Evolutionary conservation across 2,113 vertebrate species (phyloP).

Genomic region (Cyprinodon variegatus): DNA sequence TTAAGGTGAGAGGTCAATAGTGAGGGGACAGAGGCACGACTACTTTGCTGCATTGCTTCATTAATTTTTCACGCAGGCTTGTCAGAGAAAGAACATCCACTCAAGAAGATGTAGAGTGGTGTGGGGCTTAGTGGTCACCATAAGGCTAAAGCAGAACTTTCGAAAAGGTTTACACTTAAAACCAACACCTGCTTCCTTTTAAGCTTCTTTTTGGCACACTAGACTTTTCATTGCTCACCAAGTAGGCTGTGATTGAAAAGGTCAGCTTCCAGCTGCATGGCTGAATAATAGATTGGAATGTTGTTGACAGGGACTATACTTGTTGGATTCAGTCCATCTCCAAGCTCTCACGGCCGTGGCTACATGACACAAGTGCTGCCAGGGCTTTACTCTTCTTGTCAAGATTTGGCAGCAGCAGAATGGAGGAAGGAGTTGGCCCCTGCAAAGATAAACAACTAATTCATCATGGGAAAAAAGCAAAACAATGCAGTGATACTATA

Average conservation of each 20-base stretch:
- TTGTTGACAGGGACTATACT: slow-evolving; percentile 28
- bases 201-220: slow-evolving; percentile 11
- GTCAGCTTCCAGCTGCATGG: slow-evolving; percentile 38
- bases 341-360: slow-evolving; percentile 3
- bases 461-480: slow-evolving; percentile 8
- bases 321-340: slow-evolving; percentile 19
- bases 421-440: slow-evolving; percentile 21
- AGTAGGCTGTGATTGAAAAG: slow-evolving; percentile 40
- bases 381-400: slow-evolving; percentile 6
- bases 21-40: slow-evolving; percentile 29
- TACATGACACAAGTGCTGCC: slow-evolving; percentile 20
- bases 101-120: slow-evolving; percentile 50
- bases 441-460: slow-evolving; percentile 34
- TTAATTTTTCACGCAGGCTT: slow-evolving; percentile 73
- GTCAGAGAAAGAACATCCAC: slow-evolving; percentile 61
- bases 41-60: slow-evolving; percentile 53
- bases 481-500: neutral
- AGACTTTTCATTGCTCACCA: slow-evolving; percentile 23
- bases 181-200: slow-evolving; percentile 5
- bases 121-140: slow-evolving; percentile 40
- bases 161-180: slow-evolving; percentile 35
- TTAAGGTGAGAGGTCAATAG: slow-evolving; percentile 66
- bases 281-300: slow-evolving; percentile 40
- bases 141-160: slow-evolving; percentile 46
- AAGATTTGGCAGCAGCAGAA: slow-evolving; percentile 12